Conservation (phyloP, 2,797 vertebrate genomes). For the Darevskia mixta region DNA sequence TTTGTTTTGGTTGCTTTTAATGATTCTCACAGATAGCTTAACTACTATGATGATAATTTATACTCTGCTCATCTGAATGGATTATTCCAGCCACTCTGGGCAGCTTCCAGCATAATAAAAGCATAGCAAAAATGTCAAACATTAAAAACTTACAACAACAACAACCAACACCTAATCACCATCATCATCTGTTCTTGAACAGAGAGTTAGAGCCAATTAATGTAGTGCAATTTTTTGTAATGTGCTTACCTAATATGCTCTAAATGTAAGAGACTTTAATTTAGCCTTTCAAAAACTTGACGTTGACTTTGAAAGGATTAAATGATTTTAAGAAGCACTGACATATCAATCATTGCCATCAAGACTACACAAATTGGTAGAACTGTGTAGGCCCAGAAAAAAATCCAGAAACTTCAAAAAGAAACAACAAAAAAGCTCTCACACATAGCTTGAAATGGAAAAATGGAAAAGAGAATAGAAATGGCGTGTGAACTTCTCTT, state of each 20-base stretch:
- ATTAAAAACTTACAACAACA: not conserved
- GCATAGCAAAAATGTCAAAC: not conserved
- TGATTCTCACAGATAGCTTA: not conserved
- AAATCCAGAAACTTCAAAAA: not conserved
- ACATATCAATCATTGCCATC: not conserved
- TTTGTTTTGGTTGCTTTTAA: slow-evolving; percentile 4
- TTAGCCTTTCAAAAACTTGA: not conserved
- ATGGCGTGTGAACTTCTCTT: not conserved
- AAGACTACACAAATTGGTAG: not conserved
- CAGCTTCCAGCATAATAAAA: not conserved
- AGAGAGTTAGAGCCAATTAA: not conserved
- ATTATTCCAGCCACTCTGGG: not conserved
- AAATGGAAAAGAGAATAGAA: not conserved
- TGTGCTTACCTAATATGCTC: not conserved
- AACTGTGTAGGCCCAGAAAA: too few relatives aligned
- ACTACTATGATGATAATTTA: not conserved
- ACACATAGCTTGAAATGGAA: too few relatives aligned
- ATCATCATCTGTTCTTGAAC: not conserved
- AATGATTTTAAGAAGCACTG: not conserved
- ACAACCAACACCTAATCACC: not conserved
- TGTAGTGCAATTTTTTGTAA: not conserved
- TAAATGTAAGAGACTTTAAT: not conserved
- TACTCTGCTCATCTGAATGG: not conserved
- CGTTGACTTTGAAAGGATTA: not conserved
- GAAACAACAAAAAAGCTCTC: not conserved